These are phyloP conservation scores for Cyprinodon brontotheroides DNA, from an alignment of 2,113 vertebrate species.

Conservation along the genomic window DNA sequence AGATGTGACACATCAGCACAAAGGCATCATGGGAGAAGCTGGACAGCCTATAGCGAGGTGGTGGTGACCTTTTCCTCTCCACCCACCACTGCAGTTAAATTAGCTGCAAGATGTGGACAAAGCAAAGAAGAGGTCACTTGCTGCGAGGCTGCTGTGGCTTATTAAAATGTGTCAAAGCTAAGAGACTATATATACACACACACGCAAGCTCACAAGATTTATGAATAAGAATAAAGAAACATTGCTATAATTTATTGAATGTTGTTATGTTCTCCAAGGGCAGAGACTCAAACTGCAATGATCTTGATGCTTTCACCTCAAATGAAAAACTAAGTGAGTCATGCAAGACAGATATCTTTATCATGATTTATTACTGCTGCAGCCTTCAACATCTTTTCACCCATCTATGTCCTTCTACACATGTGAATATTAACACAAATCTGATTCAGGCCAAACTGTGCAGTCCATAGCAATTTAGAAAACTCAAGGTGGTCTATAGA, in stretches of 20 bases:
- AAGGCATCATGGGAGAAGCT: background rate
- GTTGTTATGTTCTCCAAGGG: background rate
- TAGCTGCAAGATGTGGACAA: conserved; percentile 16
- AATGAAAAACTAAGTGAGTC: background rate
- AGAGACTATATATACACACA: background rate
- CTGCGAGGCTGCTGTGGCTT: background rate
- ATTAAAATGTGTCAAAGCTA: conserved; percentile 5
- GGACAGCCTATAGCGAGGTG: conserved; percentile 13
- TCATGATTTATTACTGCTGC: background rate
- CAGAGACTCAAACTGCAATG: background rate
- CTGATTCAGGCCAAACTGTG: background rate
- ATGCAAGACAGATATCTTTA: background rate
- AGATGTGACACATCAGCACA: conserved; percentile 31
- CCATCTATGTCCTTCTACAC: background rate
- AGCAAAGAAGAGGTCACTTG: conserved; percentile 3
- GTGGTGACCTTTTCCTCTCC: conserved; percentile 43
- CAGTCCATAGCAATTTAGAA: background rate
- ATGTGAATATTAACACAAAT: background rate
- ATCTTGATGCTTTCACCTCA: background rate
- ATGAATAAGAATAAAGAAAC: background rate
- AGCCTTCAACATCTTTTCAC: background rate
- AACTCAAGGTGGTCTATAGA: background rate
- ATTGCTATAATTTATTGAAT: background rate
- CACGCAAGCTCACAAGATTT: background rate
- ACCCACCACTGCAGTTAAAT: conserved; percentile 14